These are phyloP conservation scores for Formica exsecta DNA, from an alignment of 1,140 invertebrate species.

Conservation along the genomic window DNA sequence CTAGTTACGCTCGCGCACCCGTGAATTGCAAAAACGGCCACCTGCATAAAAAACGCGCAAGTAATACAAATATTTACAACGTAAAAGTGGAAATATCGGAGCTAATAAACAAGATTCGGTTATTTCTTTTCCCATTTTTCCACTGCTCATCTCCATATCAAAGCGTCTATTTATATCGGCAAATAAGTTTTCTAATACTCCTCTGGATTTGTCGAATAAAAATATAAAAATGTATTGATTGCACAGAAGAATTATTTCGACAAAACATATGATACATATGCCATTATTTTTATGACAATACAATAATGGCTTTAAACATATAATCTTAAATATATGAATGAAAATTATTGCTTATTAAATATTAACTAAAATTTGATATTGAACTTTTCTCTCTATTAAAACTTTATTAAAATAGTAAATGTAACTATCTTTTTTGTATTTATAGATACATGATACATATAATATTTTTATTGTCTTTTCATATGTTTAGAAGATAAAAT, in stretches of 20 bases:
- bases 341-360: neutral
- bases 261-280: neutral
- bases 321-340: neutral
- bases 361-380: neutral
- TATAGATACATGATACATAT: neutral
- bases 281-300: neutral
- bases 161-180: neutral
- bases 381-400: neutral
- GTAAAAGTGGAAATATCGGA: constrained; percentile 4
- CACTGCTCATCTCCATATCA: constrained; percentile 4
- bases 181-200: neutral
- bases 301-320: neutral
- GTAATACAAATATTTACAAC: constrained; percentile 31
- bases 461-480: neutral
- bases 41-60: neutral
- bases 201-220: neutral
- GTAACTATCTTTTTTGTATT: neutral
- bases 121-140: neutral
- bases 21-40: neutral
- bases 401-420: neutral
- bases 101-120: neutral
- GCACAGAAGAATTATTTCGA: neutral
- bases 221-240: neutral
- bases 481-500: too few species aligned
- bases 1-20: neutral